Conservation (phyloP, 2,888 invertebrate species). For the Lasioglossum villosulum region DNA sequence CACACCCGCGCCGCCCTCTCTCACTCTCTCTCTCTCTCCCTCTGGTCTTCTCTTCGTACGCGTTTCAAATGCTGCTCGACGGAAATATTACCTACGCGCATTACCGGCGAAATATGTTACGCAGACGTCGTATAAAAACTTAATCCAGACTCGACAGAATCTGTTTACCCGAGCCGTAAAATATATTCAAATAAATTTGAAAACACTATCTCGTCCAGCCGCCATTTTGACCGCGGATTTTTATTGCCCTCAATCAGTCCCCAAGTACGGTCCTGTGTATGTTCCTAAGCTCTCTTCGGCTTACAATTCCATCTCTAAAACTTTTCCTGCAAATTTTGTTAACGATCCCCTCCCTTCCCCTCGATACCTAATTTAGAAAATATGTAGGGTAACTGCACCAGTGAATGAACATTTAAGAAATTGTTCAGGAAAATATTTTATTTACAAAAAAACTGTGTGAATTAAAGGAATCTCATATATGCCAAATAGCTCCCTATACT, state of each 20-base stretch:
- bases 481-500: too few relatives aligned
- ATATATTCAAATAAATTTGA: slow-evolving; percentile 22
- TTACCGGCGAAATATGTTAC: slow-evolving; percentile 55
- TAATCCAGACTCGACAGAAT: slow-evolving; percentile 40
- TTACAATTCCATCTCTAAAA: neutral
- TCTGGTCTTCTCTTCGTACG: slow-evolving; percentile 11
- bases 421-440: too few relatives aligned
- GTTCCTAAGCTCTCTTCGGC: neutral
- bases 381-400: too few relatives aligned
- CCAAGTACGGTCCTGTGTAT: neutral
- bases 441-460: too few relatives aligned
- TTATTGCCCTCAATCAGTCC: neutral
- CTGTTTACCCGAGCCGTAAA: slow-evolving; percentile 11
- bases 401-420: too few relatives aligned
- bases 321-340: neutral
- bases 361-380: neutral
- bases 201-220: neutral
- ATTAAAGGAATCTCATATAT: too few relatives aligned
- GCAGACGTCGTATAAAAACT: slow-evolving; percentile 46
- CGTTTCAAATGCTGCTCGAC: slow-evolving; percentile 40
- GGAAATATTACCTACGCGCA: slow-evolving; percentile 55
- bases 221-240: neutral
- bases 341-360: neutral
- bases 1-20: neutral
- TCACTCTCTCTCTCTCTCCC: neutral